Percentiles rank a stretch among this genome's conserved stretches.
These are phyloP conservation scores for Hydraecia micacea DNA, from an alignment of 2,888 invertebrate species.

Conservation along the genomic window DNA sequence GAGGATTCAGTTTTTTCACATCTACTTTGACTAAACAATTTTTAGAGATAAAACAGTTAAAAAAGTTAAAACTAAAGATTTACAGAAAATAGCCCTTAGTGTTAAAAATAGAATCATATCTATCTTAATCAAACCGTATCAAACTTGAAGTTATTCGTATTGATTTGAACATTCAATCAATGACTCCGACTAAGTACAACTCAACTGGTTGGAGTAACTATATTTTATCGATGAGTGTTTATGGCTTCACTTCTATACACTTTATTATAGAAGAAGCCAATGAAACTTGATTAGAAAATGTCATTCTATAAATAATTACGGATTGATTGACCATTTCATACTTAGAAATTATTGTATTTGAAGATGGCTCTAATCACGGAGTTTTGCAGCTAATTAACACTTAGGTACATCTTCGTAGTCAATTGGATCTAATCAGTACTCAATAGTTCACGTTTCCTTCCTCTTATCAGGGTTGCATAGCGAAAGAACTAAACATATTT, in stretches of 20 bases:
- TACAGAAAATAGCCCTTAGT: background rate
- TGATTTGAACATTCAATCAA: slow-evolving; percentile 18
- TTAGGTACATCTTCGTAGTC: too few relatives aligned
- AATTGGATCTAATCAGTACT: slow-evolving; percentile 9
- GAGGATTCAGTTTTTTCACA: too few relatives aligned
- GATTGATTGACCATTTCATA: background rate
- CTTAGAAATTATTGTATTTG: background rate
- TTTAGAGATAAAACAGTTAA: background rate
- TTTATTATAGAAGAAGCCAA: slow-evolving; percentile 46
- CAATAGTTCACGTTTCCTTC: background rate
- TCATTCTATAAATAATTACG: slow-evolving; percentile 15
- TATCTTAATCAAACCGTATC: background rate
- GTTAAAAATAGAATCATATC: background rate
- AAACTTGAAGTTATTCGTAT: background rate
- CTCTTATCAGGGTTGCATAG: background rate
- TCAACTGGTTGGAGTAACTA: slow-evolving; percentile 1
- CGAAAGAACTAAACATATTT: background rate
- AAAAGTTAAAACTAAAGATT: background rate
- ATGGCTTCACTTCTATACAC: slow-evolving; percentile 34
- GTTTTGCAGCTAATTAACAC: background rate
- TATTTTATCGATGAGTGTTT: slow-evolving; percentile 21
- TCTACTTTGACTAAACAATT: background rate
- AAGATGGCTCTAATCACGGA: background rate
- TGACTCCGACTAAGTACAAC: background rate
- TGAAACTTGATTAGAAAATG: slow-evolving; percentile 51